Base-by-base conservation (phyloP, 2,888 invertebrate genomes). In the Gryllus longicercus region DNA sequence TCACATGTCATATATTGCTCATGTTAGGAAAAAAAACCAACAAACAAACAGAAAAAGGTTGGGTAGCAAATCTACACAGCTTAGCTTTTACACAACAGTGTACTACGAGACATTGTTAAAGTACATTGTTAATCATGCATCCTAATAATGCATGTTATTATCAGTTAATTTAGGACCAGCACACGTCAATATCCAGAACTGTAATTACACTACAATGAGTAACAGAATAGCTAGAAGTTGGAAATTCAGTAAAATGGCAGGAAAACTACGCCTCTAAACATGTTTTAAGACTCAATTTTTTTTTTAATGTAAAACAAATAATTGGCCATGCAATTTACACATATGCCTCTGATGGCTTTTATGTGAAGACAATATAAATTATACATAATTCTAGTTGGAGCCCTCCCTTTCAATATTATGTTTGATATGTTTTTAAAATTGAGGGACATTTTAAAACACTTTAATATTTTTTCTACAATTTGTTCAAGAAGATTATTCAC, bases 31-130 rank as follows among this genome's bases (percentile, higher is more conserved):
- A 63, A 63, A 63, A 63, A 11, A 14, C 10, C 38, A 38, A 38
- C 38, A 38, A 38, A 38, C 38, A 38, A 38, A 38, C 38, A 38
- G 38, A 8, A 38, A 8, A 16, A 63, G 63, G 63, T 18, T 14
- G n/a, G 63, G 63, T n/a, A 63, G 63, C 63, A 63, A 63, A 63
- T 63, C 63, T 63, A 63, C 63, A 63, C 63, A 63, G 63, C 63
- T 63, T 63, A 63, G 63, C 63, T 63, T 63, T 63, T 63, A 63
- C 63, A 63, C 63, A 63, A 63, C 16, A 63, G 63, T 63, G 63
- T 5, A n/a, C 63, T 63, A 63, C 63, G 4, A 63, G n/a, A 63
- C 63, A 63, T n/a, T 63, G 63, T 63, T 12, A 63, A n/a, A 63
- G n/a, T 63, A 63, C 63, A 63, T 63, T 4, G 8, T 14, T 18